Conservation (phyloP, 2,113 vertebrate genomes). For the Misgurnus anguillicaudatus region DNA sequence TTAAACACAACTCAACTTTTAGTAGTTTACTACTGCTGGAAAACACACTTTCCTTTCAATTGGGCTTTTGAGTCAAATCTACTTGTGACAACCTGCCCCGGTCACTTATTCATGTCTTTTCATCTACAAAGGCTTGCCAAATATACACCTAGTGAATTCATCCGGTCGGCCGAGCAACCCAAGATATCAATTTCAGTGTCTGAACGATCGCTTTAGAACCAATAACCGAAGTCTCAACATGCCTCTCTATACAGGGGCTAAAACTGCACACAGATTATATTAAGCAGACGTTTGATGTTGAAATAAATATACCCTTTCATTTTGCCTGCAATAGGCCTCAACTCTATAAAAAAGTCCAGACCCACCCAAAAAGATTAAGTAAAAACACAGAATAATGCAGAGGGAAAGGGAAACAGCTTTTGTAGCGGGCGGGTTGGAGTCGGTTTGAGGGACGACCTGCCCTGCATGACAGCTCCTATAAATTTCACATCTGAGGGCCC, state of each 20-base stretch:
- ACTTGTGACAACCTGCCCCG: too few relatives aligned
- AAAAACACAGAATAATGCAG: constrained; percentile 74
- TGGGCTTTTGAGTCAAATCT: too few relatives aligned
- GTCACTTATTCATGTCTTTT: neutral
- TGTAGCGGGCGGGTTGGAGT: constrained; percentile 73
- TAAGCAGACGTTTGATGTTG: constrained; percentile 47
- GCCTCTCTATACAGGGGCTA: constrained; percentile 30
- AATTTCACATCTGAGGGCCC: constrained; percentile 72
- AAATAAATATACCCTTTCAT: constrained; percentile 55
- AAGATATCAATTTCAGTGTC: neutral
- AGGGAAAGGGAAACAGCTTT: constrained; percentile 71
- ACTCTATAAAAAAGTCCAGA: constrained; percentile 66
- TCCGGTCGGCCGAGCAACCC: neutral
- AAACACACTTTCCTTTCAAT: too few relatives aligned
- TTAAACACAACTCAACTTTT: too few relatives aligned
- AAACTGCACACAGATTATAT: constrained; percentile 38
- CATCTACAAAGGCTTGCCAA: neutral
- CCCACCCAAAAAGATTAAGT: constrained; percentile 76
- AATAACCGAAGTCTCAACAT: constrained; percentile 22
- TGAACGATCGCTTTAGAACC: neutral
- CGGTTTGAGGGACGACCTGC: constrained; percentile 66
- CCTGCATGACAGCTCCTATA: constrained; percentile 71
- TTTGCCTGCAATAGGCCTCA: constrained; percentile 67
- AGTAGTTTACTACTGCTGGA: too few relatives aligned
- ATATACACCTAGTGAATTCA: neutral